Evolutionary conservation across 2,888 invertebrate genomes (phyloP).

Genomic region (Glaucopsyche alexis): DNA sequence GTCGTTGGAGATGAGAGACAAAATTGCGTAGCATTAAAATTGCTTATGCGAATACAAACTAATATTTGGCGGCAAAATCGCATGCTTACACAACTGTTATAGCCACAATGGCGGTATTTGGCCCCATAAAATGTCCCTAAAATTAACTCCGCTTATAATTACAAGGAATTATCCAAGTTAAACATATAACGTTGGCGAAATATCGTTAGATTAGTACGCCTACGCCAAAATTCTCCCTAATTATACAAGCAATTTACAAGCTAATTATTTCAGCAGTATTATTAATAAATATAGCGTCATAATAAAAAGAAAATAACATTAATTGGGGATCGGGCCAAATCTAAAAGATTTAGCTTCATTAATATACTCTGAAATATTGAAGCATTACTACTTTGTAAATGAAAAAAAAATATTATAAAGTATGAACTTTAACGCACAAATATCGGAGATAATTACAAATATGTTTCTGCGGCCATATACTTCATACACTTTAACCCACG

Average conservation of each 20-base stretch:
- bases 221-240: not conserved
- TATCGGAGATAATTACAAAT: too few species aligned
- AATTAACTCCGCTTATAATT: constrained; percentile 18
- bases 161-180: constrained; percentile 13
- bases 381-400: too few species aligned
- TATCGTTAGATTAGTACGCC: not conserved
- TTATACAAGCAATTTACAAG: not conserved
- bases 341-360: too few species aligned
- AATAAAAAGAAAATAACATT: not conserved
- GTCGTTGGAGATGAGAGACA: not conserved
- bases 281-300: too few species aligned
- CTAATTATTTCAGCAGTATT: not conserved
- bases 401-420: too few species aligned
- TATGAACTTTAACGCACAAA: too few species aligned
- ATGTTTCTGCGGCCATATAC: too few species aligned
- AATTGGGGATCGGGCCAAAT: too few species aligned
- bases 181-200: constrained; percentile 4
- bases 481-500: too few species aligned
- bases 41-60: not conserved
- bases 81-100: constrained; percentile 27
- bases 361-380: too few species aligned
- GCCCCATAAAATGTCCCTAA: constrained; percentile 5
- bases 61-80: constrained; percentile 23
- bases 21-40: not conserved
- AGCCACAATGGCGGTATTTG: not conserved